Evolutionary conservation across 2,888 invertebrate genomes (phyloP).

Genomic region (Pyrocoelia pectoralis): DNA sequence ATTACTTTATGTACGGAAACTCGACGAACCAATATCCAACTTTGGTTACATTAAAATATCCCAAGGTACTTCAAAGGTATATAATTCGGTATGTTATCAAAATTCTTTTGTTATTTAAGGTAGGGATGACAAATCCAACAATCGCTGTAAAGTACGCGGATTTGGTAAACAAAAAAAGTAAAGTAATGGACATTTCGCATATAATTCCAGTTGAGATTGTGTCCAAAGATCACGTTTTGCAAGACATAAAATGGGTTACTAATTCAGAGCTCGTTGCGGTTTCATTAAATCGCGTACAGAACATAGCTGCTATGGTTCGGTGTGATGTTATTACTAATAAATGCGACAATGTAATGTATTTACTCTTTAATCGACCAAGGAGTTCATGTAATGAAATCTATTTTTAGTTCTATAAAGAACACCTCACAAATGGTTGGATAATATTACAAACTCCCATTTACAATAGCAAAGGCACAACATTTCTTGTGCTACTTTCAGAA

Average conservation of each 20-base stretch:
- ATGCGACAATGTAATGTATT: conserved; percentile 28
- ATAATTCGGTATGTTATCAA: neutral
- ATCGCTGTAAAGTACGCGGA: conserved; percentile 73
- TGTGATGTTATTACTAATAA: conserved; percentile 21
- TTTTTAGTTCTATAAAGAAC: conserved; percentile 16
- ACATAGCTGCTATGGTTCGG: conserved; percentile 61
- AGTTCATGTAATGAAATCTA: neutral
- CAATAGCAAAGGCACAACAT: conserved; percentile 57
- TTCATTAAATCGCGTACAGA: conserved; percentile 90
- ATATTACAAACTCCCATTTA: conserved; percentile 66
- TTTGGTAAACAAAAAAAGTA: conserved; percentile 51
- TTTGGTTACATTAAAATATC: conserved; percentile 74
- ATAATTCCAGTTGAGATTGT: conserved; percentile 63
- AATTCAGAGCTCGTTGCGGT: conserved; percentile 72
- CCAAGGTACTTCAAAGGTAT: conserved; percentile 68
- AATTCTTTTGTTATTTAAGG: conserved; percentile 61
- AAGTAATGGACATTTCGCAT: conserved; percentile 24
- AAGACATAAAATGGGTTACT: conserved; percentile 78
- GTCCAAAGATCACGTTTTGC: conserved; percentile 71
- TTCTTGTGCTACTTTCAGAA: conserved; percentile 49
- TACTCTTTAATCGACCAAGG: no score
- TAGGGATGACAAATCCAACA: conserved; percentile 76
- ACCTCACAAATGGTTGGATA: conserved; percentile 71
- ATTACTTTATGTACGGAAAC: conserved; percentile 71
- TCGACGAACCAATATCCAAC: conserved; percentile 72